A percentile compares a stretch with the other conserved stretches of the same genome.
These are phyloP conservation scores for Drosophila affinis DNA, from an alignment of 2,888 invertebrate species.

Conservation along the genomic window DNA sequence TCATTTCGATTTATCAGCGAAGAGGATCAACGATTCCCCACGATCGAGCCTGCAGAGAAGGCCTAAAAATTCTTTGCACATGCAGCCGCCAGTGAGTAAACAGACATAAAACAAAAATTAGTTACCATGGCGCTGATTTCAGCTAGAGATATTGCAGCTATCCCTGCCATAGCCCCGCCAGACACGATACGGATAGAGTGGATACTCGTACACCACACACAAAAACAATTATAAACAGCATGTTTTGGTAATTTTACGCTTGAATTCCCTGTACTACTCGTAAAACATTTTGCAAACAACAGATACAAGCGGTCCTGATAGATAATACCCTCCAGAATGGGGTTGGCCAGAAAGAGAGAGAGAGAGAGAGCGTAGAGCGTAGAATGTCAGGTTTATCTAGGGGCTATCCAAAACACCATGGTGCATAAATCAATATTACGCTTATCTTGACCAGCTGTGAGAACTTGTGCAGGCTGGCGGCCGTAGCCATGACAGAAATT, in stretches of 20 bases:
- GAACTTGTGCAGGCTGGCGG: constrained; percentile 50
- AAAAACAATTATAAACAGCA: constrained; percentile 65
- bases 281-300: constrained; percentile 42
- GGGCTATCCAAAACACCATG: constrained; percentile 27
- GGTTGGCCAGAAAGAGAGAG: constrained; percentile 1
- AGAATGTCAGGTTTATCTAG: constrained; percentile 14
- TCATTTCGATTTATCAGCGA: not conserved
- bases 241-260: constrained; percentile 69
- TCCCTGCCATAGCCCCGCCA: not conserved
- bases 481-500: constrained; percentile 42
- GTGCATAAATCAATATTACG: constrained; percentile 71
- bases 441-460: constrained; percentile 68
- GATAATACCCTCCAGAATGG: constrained; percentile 2
- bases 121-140: constrained; percentile 59
- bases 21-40: constrained; percentile 1
- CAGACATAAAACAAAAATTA: constrained; percentile 56
- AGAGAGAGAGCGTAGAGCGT: not conserved
- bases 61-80: constrained; percentile 23
- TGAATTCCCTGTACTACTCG: constrained; percentile 29
- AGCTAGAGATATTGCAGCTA: constrained; percentile 25
- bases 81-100: constrained; percentile 36
- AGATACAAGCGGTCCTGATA: constrained; percentile 15
- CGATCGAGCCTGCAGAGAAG: not conserved
- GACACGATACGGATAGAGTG: constrained; percentile 5
- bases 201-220: constrained; percentile 38